phyloP scores from a whole-genome alignment of 2,113 vertebrate species.

The Jaculus jaculus region DNA sequence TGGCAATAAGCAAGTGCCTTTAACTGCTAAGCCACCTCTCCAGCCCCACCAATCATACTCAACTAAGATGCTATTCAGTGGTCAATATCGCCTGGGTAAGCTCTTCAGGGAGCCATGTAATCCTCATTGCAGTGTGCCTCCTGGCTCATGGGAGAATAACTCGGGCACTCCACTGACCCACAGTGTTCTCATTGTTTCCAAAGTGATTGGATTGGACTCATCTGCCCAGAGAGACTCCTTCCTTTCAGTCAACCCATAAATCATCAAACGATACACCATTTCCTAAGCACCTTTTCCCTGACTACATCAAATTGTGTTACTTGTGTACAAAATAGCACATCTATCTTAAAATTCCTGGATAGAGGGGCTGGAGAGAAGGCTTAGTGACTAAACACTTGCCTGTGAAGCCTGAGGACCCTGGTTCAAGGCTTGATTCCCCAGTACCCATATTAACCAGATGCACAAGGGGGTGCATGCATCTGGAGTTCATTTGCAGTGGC shows the following conservation, averaged over 20 bases:
- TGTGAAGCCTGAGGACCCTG: no score
- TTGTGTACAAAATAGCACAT: not conserved
- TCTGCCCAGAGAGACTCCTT: not conserved
- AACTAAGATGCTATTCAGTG: not conserved
- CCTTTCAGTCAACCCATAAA: not conserved
- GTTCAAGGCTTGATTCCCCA: no score
- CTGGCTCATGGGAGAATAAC: not conserved
- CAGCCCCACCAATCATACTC: not conserved
- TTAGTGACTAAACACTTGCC: no score
- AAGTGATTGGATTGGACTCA: fast-evolving
- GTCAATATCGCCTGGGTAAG: not conserved
- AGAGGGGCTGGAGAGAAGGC: no score
- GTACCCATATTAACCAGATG: no score
- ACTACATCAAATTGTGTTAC: not conserved
- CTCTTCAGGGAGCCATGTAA: fast-evolving
- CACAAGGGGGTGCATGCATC: no score
- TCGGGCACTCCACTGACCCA: fast-evolving
- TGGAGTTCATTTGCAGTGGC: no score
- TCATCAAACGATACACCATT: not conserved
- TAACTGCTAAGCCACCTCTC: no score
- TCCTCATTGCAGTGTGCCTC: fast-evolving
- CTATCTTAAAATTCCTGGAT: not conserved
- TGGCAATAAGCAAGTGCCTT: no score
- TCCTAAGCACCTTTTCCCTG: not conserved
- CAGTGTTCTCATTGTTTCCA: fast-evolving